phyloP scores from a whole-genome alignment of 2,888 invertebrate species.

The Nesidiocoris tenuis region DNA sequence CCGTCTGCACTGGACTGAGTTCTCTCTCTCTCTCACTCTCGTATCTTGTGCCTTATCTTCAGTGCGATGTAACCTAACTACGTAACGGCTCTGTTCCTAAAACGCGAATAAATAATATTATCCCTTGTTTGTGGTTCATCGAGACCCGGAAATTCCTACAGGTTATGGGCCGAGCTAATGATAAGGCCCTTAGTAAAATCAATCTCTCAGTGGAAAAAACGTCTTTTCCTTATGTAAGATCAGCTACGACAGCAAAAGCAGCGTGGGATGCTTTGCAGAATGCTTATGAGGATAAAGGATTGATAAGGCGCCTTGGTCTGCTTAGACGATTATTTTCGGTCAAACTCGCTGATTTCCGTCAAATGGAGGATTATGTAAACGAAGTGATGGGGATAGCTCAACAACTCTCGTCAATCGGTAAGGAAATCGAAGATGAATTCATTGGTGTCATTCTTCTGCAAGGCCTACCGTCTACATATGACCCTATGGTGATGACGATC shows the following conservation, averaged over 20 bases:
- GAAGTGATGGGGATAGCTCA: neutral
- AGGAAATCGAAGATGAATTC: constrained; percentile 13
- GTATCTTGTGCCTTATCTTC: no score
- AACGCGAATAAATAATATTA: no score
- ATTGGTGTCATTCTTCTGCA: constrained; percentile 5
- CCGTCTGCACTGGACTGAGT: no score
- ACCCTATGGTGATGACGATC: constrained; percentile 6
- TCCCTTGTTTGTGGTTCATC: no score
- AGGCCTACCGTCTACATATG: neutral
- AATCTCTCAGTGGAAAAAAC: neutral
- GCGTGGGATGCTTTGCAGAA: neutral
- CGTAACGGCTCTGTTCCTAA: no score
- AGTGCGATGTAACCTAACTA: no score
- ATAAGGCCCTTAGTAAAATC: constrained; percentile 8
- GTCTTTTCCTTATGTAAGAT: neutral
- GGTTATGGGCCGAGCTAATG: neutral
- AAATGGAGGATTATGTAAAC: constrained; percentile 6
- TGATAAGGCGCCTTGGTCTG: neutral
- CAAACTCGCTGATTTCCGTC: neutral
- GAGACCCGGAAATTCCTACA: no score
- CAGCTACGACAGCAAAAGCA: neutral
- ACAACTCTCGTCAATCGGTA: neutral
- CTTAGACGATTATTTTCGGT: neutral
- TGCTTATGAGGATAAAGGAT: neutral
- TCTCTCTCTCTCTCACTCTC: no score